A percentile compares a stretch with the other conserved stretches of the same genome.
phyloP scores from a whole-genome alignment of 2,797 vertebrate species.

The Merluccius polli region DNA sequence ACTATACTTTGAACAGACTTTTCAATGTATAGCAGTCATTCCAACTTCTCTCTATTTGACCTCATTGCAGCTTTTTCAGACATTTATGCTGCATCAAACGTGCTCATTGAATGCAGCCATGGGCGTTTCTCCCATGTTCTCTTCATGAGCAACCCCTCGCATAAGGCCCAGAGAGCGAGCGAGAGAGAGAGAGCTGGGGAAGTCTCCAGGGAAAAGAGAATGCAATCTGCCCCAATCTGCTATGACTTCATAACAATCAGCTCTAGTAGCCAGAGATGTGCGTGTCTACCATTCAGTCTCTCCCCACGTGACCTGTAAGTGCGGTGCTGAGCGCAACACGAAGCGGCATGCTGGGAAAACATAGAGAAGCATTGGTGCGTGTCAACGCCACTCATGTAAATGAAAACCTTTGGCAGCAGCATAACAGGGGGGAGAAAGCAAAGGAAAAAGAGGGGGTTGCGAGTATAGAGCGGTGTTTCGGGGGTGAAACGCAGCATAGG shows the following conservation, averaged over 20 bases:
- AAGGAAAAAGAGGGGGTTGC: neutral
- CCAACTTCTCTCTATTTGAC: too few species aligned
- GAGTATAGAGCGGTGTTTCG: too few species aligned
- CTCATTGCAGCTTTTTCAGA: neutral
- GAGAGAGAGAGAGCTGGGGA: neutral
- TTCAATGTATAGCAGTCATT: neutral
- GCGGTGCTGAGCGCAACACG: conserved; percentile 41
- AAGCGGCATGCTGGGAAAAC: conserved; percentile 70
- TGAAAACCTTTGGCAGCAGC: conserved; percentile 34
- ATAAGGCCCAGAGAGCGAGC: neutral
- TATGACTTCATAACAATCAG: conserved; percentile 41
- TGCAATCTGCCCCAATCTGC: neutral
- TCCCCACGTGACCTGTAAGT: conserved; percentile 32
- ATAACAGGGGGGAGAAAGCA: conserved; percentile 10
- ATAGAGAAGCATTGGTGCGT: conserved; percentile 70
- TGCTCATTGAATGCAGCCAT: neutral
- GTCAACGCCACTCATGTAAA: conserved; percentile 49
- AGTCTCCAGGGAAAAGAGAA: neutral
- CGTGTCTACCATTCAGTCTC: conserved; percentile 29
- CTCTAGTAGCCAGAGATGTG: conserved; percentile 33
- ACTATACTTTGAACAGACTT: neutral
- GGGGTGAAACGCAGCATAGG: too few species aligned
- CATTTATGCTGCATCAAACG: neutral
- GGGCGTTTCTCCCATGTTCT: neutral
- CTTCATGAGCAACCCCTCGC: neutral